These are phyloP conservation scores for Spodoptera exigua DNA, from an alignment of 2,888 invertebrate species.

Conservation along the genomic window DNA sequence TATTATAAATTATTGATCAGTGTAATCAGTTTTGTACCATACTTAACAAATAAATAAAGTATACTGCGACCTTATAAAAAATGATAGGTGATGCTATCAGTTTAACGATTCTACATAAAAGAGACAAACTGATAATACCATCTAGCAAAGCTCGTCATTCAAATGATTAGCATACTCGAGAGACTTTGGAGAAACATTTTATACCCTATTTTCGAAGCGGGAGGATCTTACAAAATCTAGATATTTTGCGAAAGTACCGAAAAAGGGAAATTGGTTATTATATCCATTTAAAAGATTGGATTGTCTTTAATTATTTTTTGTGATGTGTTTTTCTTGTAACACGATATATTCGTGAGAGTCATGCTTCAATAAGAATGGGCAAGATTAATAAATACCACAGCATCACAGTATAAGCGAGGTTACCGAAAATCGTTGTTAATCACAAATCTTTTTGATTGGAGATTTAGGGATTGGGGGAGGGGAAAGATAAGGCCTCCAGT, in stretches of 20 bases:
- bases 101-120: slow-evolving; percentile 40
- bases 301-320: slow-evolving; percentile 12
- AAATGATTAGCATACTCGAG: slow-evolving; percentile 47
- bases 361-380: too few species aligned
- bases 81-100: slow-evolving; percentile 13
- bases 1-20: too few species aligned
- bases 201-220: slow-evolving; percentile 25
- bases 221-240: slow-evolving; percentile 20
- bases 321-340: slow-evolving; percentile 2
- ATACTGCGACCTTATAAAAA: background rate
- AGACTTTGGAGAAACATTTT: slow-evolving; percentile 27
- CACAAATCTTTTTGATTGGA: too few species aligned
- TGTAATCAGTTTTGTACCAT: too few species aligned
- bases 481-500: too few species aligned
- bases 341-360: too few species aligned
- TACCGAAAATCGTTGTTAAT: too few species aligned
- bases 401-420: too few species aligned
- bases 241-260: slow-evolving; percentile 3
- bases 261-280: slow-evolving; percentile 14
- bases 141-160: slow-evolving; percentile 21
- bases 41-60: too few species aligned
- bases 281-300: slow-evolving; percentile 5
- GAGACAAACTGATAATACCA: slow-evolving; percentile 39
- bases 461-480: too few species aligned
- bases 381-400: too few species aligned